Base-by-base conservation (phyloP, 2,113 vertebrate species). In the Chloropsis cyanopogon region DNA sequence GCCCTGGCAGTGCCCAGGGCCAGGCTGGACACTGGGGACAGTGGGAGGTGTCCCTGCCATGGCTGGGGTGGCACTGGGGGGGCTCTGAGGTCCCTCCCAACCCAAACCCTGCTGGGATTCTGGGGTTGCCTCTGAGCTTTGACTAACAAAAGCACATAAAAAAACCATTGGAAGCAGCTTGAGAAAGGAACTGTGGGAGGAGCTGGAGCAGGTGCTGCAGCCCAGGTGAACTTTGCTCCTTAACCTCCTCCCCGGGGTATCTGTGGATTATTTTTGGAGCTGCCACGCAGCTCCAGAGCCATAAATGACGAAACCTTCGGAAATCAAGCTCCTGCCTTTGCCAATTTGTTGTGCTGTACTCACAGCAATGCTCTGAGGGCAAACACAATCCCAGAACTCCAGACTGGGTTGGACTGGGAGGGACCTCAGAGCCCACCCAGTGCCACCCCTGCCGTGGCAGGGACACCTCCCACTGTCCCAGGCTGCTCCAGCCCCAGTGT, bases 51-150 rank as follows among this genome's bases (percentile, higher is more conserved):
- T 46, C 49, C 59, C 59, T 84, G 64, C 44, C 64, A 28, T 11
- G 42, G n/a, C 77, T 16, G 41, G 52, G n/a, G 22, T 31, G 20
- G 61, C 5, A 9, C 6, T 8, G 39, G 33, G 2, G 39, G 79
- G 29, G 35, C 0, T 59, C 1, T 69, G 1, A 23, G 35, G 29
- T 14, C 18, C 28, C 1, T n/a, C 0, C 28, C 41, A 84, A 6
- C 23, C 59, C 29, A 73, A 73, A 54, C 13, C 22, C 3, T 1
- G 6, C 23, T 24, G 63, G 2, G 70, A 42, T 29, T 65, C 35
- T 20, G 77, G 12, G 50, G 35, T 29, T 66, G 42, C 11, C 24
- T 47, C 5, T 4, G 22, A 80, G 25, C 8, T 44, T 4, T 20
- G 5, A 7, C 2, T 12, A 5, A 8, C 23, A 10, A 7, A 14